Evolutionary conservation across 2,113 vertebrate genomes (phyloP), one percentile per base, ranked within the genome.

Genomic region (zebrafish (Danio rerio)): DNA sequence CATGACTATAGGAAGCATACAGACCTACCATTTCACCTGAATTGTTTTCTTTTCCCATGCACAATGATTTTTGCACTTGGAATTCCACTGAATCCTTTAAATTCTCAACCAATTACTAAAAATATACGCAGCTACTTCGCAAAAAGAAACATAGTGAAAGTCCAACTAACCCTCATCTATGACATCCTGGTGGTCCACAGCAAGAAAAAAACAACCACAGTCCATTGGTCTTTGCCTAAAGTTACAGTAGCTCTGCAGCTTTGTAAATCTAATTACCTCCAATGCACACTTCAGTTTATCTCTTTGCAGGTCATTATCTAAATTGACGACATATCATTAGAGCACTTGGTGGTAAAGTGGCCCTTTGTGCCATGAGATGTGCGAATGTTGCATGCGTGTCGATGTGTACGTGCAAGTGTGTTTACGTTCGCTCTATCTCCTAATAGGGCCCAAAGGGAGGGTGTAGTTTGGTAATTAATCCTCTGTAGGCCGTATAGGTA

Each of bases 271-370:
- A 97, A 98, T 99, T 98, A 98, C 95, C 95, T 97, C 95, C 94
- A 96, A 97, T 95, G 95, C 95, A 95, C 96, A 96, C 94, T 96
- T 96, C 93, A 93, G 95, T 97, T 98, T 96, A 97, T 97, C 96
- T 98, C 96, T 95, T 95, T 95, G 94, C 95, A 93, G 95, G 96
- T 97, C 96, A 96, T 98, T 97, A 98, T 95, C 97, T 97, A 98
- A 97, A 99, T 97, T 97, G 96, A 95, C 91, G 92, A 96, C 95
- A 96, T 96, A 96, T 97, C 97, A 98, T 96, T 94, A 94, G 90
- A 91, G 85, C 89, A 93, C 92, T 90, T 90, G 88, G 92, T 93
- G 95, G 89, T 89, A 88, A 90, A 87, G 84, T 86, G 76, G 74
- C 75, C 88, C 87, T 90, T 88, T 91, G 93, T 91, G 93, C 92